A percentile compares a stretch with the other conserved stretches of the same genome.
phyloP scores from a whole-genome alignment of 2,888 invertebrate species.

The Aspidiotus destructor region DNA sequence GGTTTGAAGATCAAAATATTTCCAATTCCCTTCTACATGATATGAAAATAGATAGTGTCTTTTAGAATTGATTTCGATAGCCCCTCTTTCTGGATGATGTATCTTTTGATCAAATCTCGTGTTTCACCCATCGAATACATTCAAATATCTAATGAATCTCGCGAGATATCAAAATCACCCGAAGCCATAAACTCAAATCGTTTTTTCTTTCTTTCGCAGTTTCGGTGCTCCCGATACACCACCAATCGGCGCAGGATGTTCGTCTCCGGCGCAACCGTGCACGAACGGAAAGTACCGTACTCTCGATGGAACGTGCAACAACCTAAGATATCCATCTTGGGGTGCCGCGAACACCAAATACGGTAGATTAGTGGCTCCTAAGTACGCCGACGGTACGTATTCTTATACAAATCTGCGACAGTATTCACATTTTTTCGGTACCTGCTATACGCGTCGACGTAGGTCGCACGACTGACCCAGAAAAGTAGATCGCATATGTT shows the following conservation, averaged over 20 bases:
- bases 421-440: too few species aligned
- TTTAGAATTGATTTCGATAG: too few species aligned
- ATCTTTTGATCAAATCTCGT: too few species aligned
- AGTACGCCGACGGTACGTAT: constrained; percentile 40
- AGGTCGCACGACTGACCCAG: too few species aligned
- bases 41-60: too few species aligned
- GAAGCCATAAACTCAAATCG: background rate
- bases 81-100: too few species aligned
- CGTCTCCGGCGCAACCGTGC: constrained; percentile 36
- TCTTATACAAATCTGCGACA: background rate
- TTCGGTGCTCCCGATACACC: constrained; percentile 34
- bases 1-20: too few species aligned
- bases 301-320: constrained; percentile 56
- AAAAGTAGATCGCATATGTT: too few species aligned
- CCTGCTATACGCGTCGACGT: too few species aligned
- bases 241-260: constrained; percentile 34
- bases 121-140: background rate
- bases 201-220: constrained; percentile 13
- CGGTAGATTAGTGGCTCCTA: constrained; percentile 39
- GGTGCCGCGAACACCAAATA: constrained; percentile 43
- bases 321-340: constrained; percentile 49
- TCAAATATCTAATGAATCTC: background rate
- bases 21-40: too few species aligned
- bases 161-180: background rate
- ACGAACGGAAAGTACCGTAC: constrained; percentile 45